Evolutionary conservation across 2,113 vertebrate species (phyloP), one percentile per base, ranked within the genome.

Genomic region (Phrynocephalus versicolor): DNA sequence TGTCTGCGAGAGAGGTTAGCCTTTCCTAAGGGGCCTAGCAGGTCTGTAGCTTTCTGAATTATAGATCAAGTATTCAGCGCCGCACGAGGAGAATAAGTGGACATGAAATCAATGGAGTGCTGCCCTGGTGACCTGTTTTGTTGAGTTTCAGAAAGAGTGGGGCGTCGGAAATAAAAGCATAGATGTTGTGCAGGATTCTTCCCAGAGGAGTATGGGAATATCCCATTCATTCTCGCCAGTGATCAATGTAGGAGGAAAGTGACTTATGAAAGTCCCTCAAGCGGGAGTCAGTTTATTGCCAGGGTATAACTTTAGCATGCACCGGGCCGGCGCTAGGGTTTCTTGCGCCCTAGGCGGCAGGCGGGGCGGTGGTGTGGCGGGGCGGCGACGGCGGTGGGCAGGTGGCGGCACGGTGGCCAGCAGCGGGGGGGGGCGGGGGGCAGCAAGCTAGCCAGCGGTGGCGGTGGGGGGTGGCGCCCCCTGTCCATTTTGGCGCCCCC

Each of bases 141-240:
- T 92, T 91, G 92, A 93, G 92, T 93, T 96, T 96, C 91, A 93
- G 95, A 94, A 95, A 94, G 93, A 92, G 92, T 92, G 93, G 89
- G 93, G 94, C 88, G 13, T 25, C 92, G 84, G 89, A 92, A 87
- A 88, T 93, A 94, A 96, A 92, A 94, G 92, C 91, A 88, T 85
- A 88, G 82, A 85, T 87, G 89, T 91, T 86, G 94, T 93, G 92
- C 93, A 93, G 90, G 89, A 88, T 94, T 93, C 94, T 58, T 94
- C 95, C 91, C 92, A 90, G 84, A 95, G 95, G 94, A 93, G 94
- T 91, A 85, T 92, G 93, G 94, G 93, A 64, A 93, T 90, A 89
- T 86, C 90, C 93, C 92, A 89, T 96, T 95, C 92, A 92, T 94
- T 92, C 94, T 94, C 89, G 83, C 90, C 0, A 1, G 67, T 89